These are phyloP conservation scores for Aphyosemion australe DNA, from an alignment of 2,113 vertebrate species.

Conservation along the genomic window DNA sequence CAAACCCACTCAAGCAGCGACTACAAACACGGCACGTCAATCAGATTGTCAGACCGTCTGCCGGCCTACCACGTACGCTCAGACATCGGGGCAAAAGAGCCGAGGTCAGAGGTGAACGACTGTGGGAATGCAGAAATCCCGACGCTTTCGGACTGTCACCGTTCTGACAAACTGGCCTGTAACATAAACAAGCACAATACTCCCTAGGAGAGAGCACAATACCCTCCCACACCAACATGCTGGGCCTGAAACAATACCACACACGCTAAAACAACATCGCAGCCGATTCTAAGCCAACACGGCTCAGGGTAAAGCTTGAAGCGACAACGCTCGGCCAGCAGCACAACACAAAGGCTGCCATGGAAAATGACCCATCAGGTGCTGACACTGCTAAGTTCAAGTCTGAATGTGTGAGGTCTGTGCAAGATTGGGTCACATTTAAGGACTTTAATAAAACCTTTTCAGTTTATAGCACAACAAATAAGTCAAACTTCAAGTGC, in stretches of 20 bases:
- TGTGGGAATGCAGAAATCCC: slow-evolving; percentile 67
- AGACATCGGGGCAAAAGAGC: slow-evolving; percentile 31
- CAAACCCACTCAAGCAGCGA: slow-evolving; percentile 26
- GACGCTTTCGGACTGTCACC: slow-evolving; percentile 57
- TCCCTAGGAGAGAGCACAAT: slow-evolving; percentile 58
- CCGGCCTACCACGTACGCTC: slow-evolving; percentile 15
- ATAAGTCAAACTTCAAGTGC: neutral
- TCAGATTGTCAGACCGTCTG: slow-evolving; percentile 25
- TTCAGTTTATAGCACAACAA: neutral
- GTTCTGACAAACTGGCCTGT: slow-evolving; percentile 67
- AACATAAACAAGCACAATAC: slow-evolving; percentile 71
- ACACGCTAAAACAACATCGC: slow-evolving; percentile 66
- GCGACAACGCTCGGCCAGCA: slow-evolving; percentile 25
- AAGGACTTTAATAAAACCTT: neutral
- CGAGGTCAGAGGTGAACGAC: slow-evolving; percentile 62
- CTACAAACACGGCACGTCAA: slow-evolving; percentile 46
- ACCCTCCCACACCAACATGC: slow-evolving; percentile 31
- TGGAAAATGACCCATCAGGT: slow-evolving; percentile 56
- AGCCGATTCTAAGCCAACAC: slow-evolving; percentile 48
- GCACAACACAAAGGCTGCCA: slow-evolving; percentile 45
- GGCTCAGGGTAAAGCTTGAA: slow-evolving; percentile 43
- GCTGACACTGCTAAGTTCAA: slow-evolving; percentile 48
- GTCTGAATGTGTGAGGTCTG: slow-evolving; percentile 54
- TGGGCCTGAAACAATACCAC: slow-evolving; percentile 69
- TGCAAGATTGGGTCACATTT: neutral